These are phyloP conservation scores for Tetraodon nigroviridis DNA, from an alignment of 2,113 vertebrate genomes.

Conservation along the genomic window DNA sequence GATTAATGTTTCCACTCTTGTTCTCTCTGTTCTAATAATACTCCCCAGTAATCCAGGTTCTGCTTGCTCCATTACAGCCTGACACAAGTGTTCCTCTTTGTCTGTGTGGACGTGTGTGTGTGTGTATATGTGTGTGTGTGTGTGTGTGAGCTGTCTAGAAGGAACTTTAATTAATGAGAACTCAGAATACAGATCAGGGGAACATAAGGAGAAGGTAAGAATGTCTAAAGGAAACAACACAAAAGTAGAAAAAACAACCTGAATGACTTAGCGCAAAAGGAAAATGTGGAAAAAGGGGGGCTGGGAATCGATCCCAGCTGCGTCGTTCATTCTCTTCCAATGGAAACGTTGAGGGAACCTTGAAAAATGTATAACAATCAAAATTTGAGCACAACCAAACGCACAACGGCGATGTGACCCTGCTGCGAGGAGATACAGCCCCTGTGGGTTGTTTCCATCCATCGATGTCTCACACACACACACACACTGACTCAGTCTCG, in stretches of 20 bases:
- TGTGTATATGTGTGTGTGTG: conserved; percentile 12
- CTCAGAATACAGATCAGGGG: conserved; percentile 4
- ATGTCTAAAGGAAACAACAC: not conserved
- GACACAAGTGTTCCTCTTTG: conserved; percentile 29
- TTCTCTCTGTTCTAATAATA: conserved; percentile 54
- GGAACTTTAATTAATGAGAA: conserved; percentile 31
- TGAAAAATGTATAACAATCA: conserved; percentile 47
- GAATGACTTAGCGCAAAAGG: not conserved
- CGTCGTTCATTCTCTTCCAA: conserved; percentile 22
- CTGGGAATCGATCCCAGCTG: conserved; percentile 45
- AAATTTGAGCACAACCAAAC: conserved; percentile 7
- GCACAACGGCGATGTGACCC: conserved; percentile 14
- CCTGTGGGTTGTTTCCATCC: conserved; percentile 43
- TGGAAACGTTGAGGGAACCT: conserved; percentile 46
- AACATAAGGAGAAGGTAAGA: not conserved
- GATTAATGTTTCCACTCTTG: conserved; percentile 41
- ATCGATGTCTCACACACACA: conserved; percentile 21
- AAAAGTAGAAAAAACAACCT: not conserved
- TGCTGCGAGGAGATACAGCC: conserved; percentile 28
- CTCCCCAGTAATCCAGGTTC: conserved; percentile 33
- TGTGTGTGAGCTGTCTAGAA: conserved; percentile 11
- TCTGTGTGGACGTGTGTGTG: conserved; percentile 7
- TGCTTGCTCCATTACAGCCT: conserved; percentile 51
- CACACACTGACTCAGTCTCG: conserved; percentile 19
- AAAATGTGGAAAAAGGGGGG: not conserved